Evolutionary conservation across 2,888 invertebrate species (phyloP).

Genomic region (Andrena haemorrhoa): DNA sequence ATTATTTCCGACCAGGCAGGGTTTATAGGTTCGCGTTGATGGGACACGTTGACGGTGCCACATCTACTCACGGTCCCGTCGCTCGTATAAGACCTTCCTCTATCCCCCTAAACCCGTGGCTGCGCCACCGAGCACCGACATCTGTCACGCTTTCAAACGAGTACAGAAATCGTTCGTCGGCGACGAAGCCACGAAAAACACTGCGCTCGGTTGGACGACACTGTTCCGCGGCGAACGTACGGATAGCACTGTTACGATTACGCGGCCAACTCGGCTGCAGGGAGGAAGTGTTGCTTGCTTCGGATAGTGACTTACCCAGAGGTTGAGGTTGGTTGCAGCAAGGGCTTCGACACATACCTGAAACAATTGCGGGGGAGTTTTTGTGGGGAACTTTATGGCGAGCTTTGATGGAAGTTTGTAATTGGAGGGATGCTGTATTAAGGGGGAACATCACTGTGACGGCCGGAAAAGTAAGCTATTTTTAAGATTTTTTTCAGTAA

Average conservation of each 20-base stretch:
- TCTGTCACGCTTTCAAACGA: conserved; percentile 64
- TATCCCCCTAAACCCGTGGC: conserved; percentile 26
- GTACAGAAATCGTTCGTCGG: conserved; percentile 62
- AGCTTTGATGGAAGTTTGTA: not conserved
- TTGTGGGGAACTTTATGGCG: not conserved
- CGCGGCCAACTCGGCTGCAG: conserved; percentile 20
- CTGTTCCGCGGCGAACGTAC: conserved; percentile 23
- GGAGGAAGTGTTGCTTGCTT: conserved; percentile 23
- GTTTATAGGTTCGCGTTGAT: conserved; percentile 72
- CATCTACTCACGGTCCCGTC: conserved; percentile 52
- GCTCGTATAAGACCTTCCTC: conserved; percentile 55
- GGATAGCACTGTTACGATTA: conserved; percentile 35
- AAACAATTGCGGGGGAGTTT: conserved; percentile 18
- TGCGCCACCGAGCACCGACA: conserved; percentile 33
- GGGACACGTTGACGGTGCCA: conserved; percentile 63
- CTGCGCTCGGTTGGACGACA: conserved; percentile 18
- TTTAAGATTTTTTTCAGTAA: too few species aligned
- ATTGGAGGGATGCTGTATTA: not conserved
- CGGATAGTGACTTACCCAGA: conserved; percentile 7
- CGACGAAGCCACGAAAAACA: conserved; percentile 34
- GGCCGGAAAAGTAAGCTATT: too few species aligned
- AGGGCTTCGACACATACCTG: conserved; percentile 13
- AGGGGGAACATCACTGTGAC: too few species aligned
- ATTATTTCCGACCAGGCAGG: conserved; percentile 66
- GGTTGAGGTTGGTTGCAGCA: not conserved